These are phyloP conservation scores for Chloroceryle aenea DNA, from an alignment of 2,113 vertebrate species.

Conservation along the genomic window DNA sequence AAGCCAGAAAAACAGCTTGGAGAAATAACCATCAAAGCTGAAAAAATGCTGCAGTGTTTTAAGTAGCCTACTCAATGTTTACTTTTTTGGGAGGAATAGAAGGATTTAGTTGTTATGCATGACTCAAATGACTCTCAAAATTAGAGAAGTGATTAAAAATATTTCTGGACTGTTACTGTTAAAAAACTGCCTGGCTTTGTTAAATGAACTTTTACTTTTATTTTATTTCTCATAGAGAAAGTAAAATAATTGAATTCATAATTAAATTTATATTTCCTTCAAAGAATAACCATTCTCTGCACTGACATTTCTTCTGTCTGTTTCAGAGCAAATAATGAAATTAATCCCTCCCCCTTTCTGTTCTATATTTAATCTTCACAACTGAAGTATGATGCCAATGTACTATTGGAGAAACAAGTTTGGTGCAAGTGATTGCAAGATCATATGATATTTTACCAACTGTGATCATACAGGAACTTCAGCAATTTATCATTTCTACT, in stretches of 20 bases:
- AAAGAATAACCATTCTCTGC: not conserved
- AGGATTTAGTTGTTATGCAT: not conserved
- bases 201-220: not conserved
- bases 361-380: not conserved
- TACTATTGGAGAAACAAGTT: not conserved
- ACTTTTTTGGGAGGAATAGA: not conserved
- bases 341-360: accelerated
- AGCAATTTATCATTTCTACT: not conserved
- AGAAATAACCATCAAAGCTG: not conserved
- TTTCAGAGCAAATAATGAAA: not conserved
- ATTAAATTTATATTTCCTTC: not conserved
- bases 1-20: not conserved
- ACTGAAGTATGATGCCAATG: not conserved
- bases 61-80: not conserved
- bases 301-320: not conserved
- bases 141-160: not conserved
- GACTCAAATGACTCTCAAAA: not conserved
- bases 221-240: not conserved
- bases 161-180: not conserved
- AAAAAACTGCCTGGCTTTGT: not conserved
- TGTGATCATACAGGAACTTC: not conserved
- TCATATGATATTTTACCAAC: not conserved
- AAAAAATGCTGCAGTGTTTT: not conserved
- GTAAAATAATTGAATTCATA: not conserved
- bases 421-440: not conserved